Evolutionary conservation across 2,888 invertebrate species (phyloP).

Genomic region (Andrena praecox): DNA sequence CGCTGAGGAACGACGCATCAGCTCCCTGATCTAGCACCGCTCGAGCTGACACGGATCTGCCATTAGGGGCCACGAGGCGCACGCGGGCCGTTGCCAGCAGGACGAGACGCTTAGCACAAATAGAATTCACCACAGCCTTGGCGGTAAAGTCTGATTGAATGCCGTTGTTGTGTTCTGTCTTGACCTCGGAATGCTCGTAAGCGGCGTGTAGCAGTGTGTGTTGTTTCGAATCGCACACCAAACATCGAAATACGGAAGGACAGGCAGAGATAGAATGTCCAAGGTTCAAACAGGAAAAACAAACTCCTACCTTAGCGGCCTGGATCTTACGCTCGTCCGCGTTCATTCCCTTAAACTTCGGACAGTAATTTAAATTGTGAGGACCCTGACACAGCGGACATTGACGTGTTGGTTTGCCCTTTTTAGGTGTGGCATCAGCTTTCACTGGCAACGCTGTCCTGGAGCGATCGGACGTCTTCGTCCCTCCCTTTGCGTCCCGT

Average conservation of each 20-base stretch:
- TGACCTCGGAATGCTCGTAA: not conserved
- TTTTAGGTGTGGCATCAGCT: not conserved
- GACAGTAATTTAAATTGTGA: not conserved
- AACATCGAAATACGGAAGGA: not conserved
- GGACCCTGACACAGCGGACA: not conserved
- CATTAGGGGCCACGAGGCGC: not conserved
- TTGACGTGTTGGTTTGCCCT: not conserved
- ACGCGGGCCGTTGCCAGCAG: not conserved
- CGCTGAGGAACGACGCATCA: not conserved
- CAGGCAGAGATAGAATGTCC: not conserved
- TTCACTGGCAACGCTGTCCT: not conserved
- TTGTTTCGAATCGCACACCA: not conserved
- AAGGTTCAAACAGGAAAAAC: not conserved
- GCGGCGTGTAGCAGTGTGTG: not conserved
- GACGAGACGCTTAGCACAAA: not conserved
- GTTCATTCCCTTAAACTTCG: not conserved
- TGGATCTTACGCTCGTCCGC: not conserved
- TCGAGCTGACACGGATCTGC: not conserved
- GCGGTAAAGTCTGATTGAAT: accelerated
- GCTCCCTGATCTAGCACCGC: not conserved
- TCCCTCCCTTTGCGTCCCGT: not conserved
- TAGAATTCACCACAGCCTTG: not conserved
- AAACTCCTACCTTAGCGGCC: not conserved
- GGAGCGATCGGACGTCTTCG: not conserved
- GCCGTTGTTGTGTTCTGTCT: not conserved